These are phyloP conservation scores for Felis chaus DNA, from an alignment of 2,113 vertebrate genomes.

Conservation along the genomic window DNA sequence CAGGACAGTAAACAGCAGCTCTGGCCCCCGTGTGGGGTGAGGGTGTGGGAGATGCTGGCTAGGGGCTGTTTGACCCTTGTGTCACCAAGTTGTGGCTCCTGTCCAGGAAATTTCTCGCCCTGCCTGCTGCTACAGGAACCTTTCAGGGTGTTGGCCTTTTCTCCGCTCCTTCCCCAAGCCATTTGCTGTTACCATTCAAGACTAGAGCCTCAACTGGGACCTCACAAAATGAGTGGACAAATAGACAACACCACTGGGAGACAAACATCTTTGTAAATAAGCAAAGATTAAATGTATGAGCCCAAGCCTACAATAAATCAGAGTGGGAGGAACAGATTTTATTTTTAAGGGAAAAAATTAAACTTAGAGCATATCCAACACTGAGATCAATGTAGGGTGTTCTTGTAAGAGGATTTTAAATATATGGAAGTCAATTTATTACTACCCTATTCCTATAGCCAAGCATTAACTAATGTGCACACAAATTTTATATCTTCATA, in stretches of 20 bases:
- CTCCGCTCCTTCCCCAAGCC: background rate
- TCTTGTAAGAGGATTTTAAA: background rate
- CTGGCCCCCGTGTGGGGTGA: rapidly evolving
- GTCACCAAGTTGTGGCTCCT: background rate
- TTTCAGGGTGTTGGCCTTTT: background rate
- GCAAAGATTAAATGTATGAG: background rate
- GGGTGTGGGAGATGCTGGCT: rapidly evolving
- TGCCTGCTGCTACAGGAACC: background rate
- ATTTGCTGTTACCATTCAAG: background rate
- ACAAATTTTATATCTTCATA: background rate
- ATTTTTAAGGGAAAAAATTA: background rate
- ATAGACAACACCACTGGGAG: background rate
- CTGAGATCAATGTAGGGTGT: background rate
- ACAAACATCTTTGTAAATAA: background rate
- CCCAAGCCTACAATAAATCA: background rate
- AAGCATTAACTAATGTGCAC: background rate
- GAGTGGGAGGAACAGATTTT: background rate
- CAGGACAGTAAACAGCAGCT: slow-evolving; percentile 45
- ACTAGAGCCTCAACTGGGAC: background rate
- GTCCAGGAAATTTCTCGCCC: background rate
- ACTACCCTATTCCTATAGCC: background rate
- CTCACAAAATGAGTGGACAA: background rate
- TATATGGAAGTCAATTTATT: background rate
- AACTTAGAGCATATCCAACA: background rate
- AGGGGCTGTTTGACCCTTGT: background rate